Percentiles rank a stretch among this genome's conserved stretches.
Evolutionary conservation across 1,140 invertebrate genomes (phyloP).

Genomic region (Hylaeus anthracinus): DNA sequence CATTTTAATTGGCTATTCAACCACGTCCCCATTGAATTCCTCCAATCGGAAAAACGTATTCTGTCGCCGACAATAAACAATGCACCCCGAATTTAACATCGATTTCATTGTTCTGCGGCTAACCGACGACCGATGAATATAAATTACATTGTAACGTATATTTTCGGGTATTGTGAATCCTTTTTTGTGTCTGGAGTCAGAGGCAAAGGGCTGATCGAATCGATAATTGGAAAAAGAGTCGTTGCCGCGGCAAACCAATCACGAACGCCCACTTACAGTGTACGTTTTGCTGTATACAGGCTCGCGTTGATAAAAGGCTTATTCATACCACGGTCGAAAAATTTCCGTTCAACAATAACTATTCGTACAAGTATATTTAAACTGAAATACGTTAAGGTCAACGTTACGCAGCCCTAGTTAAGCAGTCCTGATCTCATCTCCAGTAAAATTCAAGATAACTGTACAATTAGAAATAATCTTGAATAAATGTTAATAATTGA

Average conservation of each 20-base stretch:
- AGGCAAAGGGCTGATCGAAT: slow-evolving; percentile 56
- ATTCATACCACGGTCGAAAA: slow-evolving; percentile 48
- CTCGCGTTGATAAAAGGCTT: slow-evolving; percentile 61
- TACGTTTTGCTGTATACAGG: slow-evolving; percentile 38
- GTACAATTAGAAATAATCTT: no score
- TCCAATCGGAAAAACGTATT: slow-evolving; percentile 23
- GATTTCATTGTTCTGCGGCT: slow-evolving; percentile 21
- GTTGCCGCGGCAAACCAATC: slow-evolving; percentile 51
- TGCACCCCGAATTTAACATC: slow-evolving; percentile 32
- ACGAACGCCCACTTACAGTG: slow-evolving; percentile 40
- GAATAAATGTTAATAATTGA: no score
- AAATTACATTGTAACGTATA: slow-evolving; percentile 40
- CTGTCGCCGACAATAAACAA: slow-evolving; percentile 12
- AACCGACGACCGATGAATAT: slow-evolving; percentile 15
- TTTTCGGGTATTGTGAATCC: slow-evolving; percentile 43
- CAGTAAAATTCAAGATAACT: no score
- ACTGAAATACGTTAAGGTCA: no score
- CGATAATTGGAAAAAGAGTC: slow-evolving; percentile 66
- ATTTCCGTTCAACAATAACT: slow-evolving; percentile 32
- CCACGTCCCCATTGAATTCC: slow-evolving; percentile 20
- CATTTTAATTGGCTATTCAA: slow-evolving; percentile 44
- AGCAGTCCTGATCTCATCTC: no score
- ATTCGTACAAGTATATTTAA: neutral
- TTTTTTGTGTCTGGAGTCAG: slow-evolving; percentile 23
- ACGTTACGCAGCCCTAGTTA: no score